These are phyloP conservation scores for Gisinianus flammeolus DNA, from an alignment of 2,888 invertebrate genomes.

Conservation along the genomic window DNA sequence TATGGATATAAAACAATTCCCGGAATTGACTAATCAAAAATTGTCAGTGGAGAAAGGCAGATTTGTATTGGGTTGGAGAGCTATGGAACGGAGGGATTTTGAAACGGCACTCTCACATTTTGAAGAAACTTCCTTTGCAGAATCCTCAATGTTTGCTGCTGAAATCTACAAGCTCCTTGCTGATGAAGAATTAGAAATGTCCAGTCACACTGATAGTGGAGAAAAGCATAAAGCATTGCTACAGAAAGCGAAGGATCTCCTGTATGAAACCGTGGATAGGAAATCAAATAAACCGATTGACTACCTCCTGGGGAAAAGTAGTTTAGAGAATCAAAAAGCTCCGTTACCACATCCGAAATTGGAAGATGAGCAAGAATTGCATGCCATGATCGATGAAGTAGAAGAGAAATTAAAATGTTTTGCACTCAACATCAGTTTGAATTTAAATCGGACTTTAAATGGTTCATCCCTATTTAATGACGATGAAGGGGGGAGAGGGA, in stretches of 20 bases:
- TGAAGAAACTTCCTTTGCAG: slow-evolving; percentile 7
- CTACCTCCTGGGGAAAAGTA: slow-evolving; percentile 11
- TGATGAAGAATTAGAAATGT: slow-evolving; percentile 17
- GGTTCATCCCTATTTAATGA: not conserved
- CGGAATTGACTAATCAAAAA: not conserved
- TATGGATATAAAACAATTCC: slow-evolving; percentile 18
- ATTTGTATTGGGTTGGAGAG: slow-evolving; percentile 27
- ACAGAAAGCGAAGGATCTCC: slow-evolving; percentile 21
- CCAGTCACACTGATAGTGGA: not conserved
- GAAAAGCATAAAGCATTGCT: slow-evolving; percentile 18
- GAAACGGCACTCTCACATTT: slow-evolving; percentile 26
- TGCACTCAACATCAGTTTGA: not conserved
- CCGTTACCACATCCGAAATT: slow-evolving; percentile 18
- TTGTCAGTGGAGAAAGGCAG: not conserved
- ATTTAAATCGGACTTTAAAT: not conserved
- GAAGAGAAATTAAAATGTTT: slow-evolving; percentile 5
- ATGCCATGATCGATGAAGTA: slow-evolving; percentile 28
- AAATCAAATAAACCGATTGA: slow-evolving; percentile 10
- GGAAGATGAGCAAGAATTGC: slow-evolving; percentile 5
- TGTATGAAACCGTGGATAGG: slow-evolving; percentile 26
- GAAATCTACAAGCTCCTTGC: slow-evolving; percentile 33
- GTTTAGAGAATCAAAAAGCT: not conserved
- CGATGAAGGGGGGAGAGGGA: not conserved
- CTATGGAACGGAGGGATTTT: slow-evolving; percentile 25
- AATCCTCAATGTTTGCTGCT: slow-evolving; percentile 14